Evolutionary conservation across 2,888 invertebrate species (phyloP).

Genomic region (Coronaproctus castanopsis): DNA sequence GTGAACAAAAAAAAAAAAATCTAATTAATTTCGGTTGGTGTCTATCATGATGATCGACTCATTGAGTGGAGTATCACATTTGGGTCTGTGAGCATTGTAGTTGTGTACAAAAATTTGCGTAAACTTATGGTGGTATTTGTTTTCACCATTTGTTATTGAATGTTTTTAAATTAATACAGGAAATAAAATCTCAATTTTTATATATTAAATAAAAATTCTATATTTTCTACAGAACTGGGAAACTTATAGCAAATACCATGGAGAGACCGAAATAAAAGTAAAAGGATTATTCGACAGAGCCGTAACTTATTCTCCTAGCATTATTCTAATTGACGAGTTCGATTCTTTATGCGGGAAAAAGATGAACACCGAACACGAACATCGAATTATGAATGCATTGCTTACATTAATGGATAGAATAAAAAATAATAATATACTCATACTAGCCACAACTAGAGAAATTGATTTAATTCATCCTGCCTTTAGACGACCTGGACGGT

Average conservation of each 20-base stretch:
- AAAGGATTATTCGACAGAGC: constrained; percentile 47
- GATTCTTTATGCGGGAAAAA: constrained; percentile 54
- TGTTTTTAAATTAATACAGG: too few species aligned
- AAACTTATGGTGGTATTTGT: too few species aligned
- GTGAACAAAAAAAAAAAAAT: too few species aligned
- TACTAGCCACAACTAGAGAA: constrained; percentile 59
- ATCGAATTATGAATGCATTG: constrained; percentile 47
- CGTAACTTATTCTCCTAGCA: constrained; percentile 41
- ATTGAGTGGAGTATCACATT: too few species aligned
- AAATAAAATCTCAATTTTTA: too few species aligned
- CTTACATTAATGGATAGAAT: constrained; percentile 40
- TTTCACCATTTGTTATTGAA: too few species aligned
- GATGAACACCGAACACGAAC: constrained; percentile 40
- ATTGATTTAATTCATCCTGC: constrained; percentile 53
- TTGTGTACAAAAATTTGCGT: too few species aligned
- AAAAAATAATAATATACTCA: constrained; percentile 36
- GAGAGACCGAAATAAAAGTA: constrained; percentile 53
- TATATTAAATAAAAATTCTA: too few species aligned
- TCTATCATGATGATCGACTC: too few species aligned
- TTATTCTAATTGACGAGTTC: constrained; percentile 68
- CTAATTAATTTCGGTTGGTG: too few species aligned
- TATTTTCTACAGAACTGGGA: constrained; percentile 33
- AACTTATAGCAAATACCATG: constrained; percentile 53
- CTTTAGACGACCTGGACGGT: constrained; percentile 50
- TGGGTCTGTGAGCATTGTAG: too few species aligned